Base-by-base conservation (phyloP, 2,888 invertebrate genomes). In the Psylliodes chrysocephalus region DNA sequence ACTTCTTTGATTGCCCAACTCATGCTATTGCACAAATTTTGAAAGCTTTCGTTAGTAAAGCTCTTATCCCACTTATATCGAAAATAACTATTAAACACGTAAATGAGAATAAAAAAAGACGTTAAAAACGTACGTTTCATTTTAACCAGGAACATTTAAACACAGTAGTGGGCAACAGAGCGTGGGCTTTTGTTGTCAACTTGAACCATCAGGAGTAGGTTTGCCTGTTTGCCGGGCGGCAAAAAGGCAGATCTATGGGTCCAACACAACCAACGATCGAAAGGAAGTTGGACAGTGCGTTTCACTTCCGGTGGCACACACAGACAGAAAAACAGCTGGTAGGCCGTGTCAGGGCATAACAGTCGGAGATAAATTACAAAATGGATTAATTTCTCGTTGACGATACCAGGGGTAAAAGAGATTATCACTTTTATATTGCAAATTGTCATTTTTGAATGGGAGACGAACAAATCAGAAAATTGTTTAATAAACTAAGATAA, bases 301-400 rank as follows among this genome's bases (percentile, higher is more conserved):
- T 22, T 19, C 19, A 25, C 22, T 46, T 46, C 46, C 46, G 46
- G 46, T 46, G 19, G 46, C 14, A 38, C 14, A 14, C 14, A 14
- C 14, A 22, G 12, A 46, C 3, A 46, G 12, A 46, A 33, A 56
- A 57, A 22, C 57, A 57, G 57, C 47, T 57, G 57, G 47, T 57
- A 22, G 12, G 14, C 38, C 33, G 47, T 57, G 57, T 19, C 54
- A 18, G 28, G 40, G 28, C 54, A 54, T 54, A 54, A 54, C 40
- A 42, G 40, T 25, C 25, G 10, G 17, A 22, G 54, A 35, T 54
- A 40, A 54, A 17, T 42, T 54, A 40, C 40, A 14, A 22, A 53
- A 44, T 18, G 44, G 19, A 19, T 44, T 44, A 22, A 19, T 44
- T 44, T 25, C n/a, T 8, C 12, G 12, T 2, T 10, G 4, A 2